Evolutionary conservation across 2,888 invertebrate species (phyloP).

Genomic region (Listrodromus nycthemerus): DNA sequence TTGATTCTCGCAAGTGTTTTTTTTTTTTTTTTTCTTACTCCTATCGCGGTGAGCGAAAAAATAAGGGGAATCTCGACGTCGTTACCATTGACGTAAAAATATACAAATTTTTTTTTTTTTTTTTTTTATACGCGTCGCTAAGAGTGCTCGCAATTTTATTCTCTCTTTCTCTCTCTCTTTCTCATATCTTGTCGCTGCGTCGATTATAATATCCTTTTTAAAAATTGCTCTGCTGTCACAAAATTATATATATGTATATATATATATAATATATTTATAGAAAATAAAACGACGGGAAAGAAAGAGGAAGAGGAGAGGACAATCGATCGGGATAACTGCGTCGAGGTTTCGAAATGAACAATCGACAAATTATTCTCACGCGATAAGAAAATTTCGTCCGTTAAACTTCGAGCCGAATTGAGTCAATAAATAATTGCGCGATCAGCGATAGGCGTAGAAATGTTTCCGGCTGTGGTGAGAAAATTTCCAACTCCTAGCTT

Average conservation of each 20-base stretch:
- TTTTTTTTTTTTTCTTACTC: background rate
- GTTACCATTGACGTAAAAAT: constrained; percentile 36
- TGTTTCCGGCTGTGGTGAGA: background rate
- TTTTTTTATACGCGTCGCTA: background rate
- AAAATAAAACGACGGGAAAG: constrained; percentile 44
- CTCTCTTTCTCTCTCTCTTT: constrained; percentile 30
- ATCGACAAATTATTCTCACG: background rate
- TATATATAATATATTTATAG: constrained; percentile 49
- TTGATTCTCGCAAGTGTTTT: constrained; percentile 28
- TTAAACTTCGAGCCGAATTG: constrained; percentile 3
- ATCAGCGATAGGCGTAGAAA: constrained; percentile 2
- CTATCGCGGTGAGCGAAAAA: background rate
- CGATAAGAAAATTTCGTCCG: constrained; percentile 2
- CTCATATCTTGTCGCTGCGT: constrained; percentile 2
- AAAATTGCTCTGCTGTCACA: constrained; percentile 48
- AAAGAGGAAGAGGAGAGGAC: constrained; percentile 31
- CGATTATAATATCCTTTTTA: constrained; percentile 37
- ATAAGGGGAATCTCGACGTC: constrained; percentile 26
- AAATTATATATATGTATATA: constrained; percentile 53
- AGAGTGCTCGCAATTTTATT: background rate
- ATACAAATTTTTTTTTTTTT: constrained; percentile 27
- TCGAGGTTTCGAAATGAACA: background rate
- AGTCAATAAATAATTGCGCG: constrained; percentile 41
- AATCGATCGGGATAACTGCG: background rate
- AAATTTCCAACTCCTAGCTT: background rate